Evolutionary conservation across 2,797 vertebrate genomes (phyloP).

Genomic region (Benthosema pterotum): DNA sequence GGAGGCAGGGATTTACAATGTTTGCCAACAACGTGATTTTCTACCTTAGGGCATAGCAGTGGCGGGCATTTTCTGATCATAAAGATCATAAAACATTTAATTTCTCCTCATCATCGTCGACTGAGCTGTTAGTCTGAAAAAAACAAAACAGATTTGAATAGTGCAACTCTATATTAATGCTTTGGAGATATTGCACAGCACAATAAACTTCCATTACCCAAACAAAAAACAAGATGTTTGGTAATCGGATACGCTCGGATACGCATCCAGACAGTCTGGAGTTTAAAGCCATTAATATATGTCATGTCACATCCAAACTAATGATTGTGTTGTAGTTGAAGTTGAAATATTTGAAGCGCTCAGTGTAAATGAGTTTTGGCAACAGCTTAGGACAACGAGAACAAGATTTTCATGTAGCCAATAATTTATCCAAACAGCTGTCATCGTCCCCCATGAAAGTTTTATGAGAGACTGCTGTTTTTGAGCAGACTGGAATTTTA

Average conservation of each 20-base stretch:
- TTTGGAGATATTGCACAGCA: no score
- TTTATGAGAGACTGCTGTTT: slow-evolving; percentile 33
- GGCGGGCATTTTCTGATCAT: no score
- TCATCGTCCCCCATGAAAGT: slow-evolving; percentile 33
- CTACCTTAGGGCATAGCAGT: no score
- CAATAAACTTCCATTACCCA: no score
- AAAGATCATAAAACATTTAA: no score
- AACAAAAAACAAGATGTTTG: slow-evolving; percentile 7
- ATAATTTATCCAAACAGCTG: slow-evolving; percentile 18
- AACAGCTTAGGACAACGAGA: slow-evolving; percentile 25
- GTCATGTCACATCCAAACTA: slow-evolving; percentile 47
- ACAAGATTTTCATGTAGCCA: slow-evolving; percentile 28
- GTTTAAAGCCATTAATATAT: slow-evolving; percentile 38
- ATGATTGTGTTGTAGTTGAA: slow-evolving; percentile 29
- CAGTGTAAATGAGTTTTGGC: slow-evolving; percentile 42
- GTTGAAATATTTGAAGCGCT: slow-evolving; percentile 43
- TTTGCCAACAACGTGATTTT: no score
- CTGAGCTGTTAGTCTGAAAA: no score
- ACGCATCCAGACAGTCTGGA: slow-evolving; percentile 40
- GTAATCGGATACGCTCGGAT: slow-evolving; percentile 25
- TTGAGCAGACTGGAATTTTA: background rate
- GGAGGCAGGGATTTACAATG: no score
- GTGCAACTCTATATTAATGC: no score
- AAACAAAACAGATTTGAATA: no score
- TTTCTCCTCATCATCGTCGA: no score